Conservation (phyloP, 2,797 vertebrate species). For the Heliangelus exortis region DNA sequence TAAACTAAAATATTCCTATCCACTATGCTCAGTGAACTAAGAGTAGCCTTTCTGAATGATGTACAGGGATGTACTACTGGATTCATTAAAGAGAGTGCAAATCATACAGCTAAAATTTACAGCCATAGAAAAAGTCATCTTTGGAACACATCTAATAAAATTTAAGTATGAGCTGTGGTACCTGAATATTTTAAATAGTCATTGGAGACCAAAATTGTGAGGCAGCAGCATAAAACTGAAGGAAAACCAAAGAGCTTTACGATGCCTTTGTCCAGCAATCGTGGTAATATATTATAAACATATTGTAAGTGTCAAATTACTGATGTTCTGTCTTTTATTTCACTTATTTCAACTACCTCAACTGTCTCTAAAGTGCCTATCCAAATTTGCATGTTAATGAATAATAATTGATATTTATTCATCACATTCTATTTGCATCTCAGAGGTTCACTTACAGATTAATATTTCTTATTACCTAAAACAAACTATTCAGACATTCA, state of each 20-base stretch:
- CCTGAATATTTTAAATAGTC: neutral
- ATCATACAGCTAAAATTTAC: neutral
- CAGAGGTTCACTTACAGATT: constrained; percentile 26
- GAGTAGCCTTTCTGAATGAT: neutral
- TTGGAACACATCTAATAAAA: constrained; percentile 10
- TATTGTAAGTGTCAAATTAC: neutral
- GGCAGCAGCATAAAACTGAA: neutral
- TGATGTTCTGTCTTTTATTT: neutral
- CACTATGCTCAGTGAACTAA: neutral
- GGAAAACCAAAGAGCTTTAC: neutral
- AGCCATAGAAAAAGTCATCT: neutral
- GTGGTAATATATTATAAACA: neutral
- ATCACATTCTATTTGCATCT: neutral
- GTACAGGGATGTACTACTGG: neutral
- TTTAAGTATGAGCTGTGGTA: neutral
- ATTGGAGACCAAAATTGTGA: neutral
- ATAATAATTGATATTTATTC: constrained; percentile 54
- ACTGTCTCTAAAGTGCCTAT: neutral
- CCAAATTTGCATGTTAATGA: constrained; percentile 56
- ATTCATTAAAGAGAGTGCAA: neutral
- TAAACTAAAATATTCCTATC: constrained; percentile 7
- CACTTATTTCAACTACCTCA: neutral
- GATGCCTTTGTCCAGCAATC: neutral
- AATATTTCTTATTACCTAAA: constrained; percentile 53
- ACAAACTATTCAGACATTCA: constrained; percentile 1